phyloP scores from a whole-genome alignment of 2,888 invertebrate genomes.

The Camptogramma bilineatum region DNA sequence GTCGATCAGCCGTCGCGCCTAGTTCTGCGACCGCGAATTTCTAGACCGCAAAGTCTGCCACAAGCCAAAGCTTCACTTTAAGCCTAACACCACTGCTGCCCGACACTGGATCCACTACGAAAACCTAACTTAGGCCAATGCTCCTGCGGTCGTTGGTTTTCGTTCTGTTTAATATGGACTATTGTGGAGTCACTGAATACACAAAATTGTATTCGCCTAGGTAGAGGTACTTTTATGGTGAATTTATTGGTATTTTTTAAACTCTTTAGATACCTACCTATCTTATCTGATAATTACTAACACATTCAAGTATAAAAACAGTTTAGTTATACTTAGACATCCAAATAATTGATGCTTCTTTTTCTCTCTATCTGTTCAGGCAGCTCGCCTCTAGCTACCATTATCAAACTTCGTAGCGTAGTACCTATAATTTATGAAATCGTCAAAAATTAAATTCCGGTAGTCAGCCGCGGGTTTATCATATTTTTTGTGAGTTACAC shows the following conservation, averaged over 20 bases:
- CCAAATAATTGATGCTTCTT: slow-evolving; percentile 15
- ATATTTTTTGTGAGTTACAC: slow-evolving; percentile 76
- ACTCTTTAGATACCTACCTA: too few species aligned
- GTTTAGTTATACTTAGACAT: slow-evolving; percentile 1
- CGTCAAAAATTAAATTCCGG: slow-evolving; percentile 84
- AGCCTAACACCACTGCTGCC: not conserved
- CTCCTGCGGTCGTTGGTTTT: not conserved
- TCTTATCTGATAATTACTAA: too few species aligned
- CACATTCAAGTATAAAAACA: not conserved
- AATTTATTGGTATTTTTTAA: too few species aligned
- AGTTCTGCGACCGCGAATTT: slow-evolving; percentile 77
- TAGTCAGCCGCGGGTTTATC: slow-evolving; percentile 80
- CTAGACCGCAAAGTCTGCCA: slow-evolving; percentile 50
- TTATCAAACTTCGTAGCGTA: slow-evolving; percentile 73
- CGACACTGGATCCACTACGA: not conserved
- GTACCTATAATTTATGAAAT: slow-evolving; percentile 80
- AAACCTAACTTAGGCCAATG: not conserved
- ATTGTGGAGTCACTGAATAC: too few species aligned
- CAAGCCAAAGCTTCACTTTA: slow-evolving; percentile 17
- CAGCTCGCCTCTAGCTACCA: slow-evolving; percentile 66
- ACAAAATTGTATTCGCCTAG: too few species aligned
- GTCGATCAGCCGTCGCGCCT: slow-evolving; percentile 50
- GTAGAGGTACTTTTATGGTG: too few species aligned
- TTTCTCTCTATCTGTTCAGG: slow-evolving; percentile 35
- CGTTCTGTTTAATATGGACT: not conserved